These are phyloP conservation scores for Ptilonorhynchus violaceus DNA, from an alignment of 2,113 vertebrate genomes.

Conservation along the genomic window DNA sequence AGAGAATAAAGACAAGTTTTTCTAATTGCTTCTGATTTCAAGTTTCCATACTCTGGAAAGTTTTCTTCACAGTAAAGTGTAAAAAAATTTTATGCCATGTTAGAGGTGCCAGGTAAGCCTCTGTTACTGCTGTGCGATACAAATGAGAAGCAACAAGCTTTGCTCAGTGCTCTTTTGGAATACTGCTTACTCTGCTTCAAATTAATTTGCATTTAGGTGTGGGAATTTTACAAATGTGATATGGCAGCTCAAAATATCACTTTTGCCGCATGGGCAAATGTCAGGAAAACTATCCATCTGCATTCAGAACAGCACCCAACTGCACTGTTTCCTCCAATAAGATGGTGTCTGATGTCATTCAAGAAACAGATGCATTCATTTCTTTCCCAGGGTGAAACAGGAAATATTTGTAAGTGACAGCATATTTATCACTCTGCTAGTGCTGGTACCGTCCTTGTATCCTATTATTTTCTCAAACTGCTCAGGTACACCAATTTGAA, in stretches of 20 bases:
- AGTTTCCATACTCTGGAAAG: neutral
- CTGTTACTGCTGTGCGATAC: neutral
- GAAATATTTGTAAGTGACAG: neutral
- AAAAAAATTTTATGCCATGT: neutral
- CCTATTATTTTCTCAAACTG: neutral
- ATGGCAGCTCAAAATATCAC: conserved; percentile 20
- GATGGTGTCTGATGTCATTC: neutral
- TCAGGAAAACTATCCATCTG: conserved; percentile 21
- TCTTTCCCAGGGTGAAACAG: conserved; percentile 10
- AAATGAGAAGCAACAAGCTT: neutral
- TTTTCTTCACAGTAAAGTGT: neutral
- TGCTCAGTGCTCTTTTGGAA: neutral
- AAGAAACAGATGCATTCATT: conserved; percentile 14
- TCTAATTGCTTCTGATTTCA: neutral
- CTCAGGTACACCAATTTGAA: neutral
- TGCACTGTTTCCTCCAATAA: neutral
- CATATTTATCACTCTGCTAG: neutral
- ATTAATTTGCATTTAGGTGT: conserved; percentile 8
- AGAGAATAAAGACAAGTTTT: neutral
- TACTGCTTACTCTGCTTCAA: neutral
- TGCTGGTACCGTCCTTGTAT: neutral
- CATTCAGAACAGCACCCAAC: neutral
- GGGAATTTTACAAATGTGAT: conserved; percentile 26
- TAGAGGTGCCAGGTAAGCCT: neutral
- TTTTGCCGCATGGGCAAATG: neutral